Percentiles rank a stretch among this genome's conserved stretches.
phyloP scores from a whole-genome alignment of 2,888 invertebrate genomes.

The Colostygia pectinataria region DNA sequence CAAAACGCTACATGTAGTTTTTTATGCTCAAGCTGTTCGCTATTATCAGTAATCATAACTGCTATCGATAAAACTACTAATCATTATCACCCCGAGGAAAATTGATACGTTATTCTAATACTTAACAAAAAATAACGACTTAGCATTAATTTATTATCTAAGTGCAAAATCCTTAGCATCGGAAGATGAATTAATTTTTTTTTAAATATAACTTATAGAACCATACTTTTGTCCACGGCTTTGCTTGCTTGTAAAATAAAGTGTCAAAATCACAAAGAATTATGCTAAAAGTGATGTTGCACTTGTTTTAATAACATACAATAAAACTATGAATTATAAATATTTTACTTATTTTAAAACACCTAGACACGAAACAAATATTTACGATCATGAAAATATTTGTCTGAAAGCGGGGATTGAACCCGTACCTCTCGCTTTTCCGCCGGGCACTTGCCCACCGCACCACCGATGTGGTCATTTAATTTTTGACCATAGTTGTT shows the following conservation, averaged over 20 bases:
- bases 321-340: background rate
- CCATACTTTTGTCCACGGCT: background rate
- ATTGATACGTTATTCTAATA: background rate
- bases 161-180: conserved; percentile 14
- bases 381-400: no score
- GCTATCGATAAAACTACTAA: conserved; percentile 1
- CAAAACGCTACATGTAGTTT: background rate
- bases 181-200: conserved; percentile 3
- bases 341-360: no score
- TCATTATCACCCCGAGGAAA: conserved; percentile 13
- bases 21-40: background rate
- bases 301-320: no score
- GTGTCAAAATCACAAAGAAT: no score
- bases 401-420: no score
- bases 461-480: no score
- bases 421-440: no score
- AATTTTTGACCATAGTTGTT: no score
- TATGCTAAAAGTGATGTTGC: no score
- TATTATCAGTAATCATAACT: conserved; percentile 17
- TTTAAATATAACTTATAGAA: background rate
- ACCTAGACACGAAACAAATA: no score
- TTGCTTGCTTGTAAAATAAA: background rate
- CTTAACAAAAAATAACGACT: conserved; percentile 5
- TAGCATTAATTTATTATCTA: conserved; percentile 3
- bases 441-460: no score